These are phyloP conservation scores for Anabacerthia variegaticeps DNA, from an alignment of 2,797 vertebrate species.

Conservation along the genomic window DNA sequence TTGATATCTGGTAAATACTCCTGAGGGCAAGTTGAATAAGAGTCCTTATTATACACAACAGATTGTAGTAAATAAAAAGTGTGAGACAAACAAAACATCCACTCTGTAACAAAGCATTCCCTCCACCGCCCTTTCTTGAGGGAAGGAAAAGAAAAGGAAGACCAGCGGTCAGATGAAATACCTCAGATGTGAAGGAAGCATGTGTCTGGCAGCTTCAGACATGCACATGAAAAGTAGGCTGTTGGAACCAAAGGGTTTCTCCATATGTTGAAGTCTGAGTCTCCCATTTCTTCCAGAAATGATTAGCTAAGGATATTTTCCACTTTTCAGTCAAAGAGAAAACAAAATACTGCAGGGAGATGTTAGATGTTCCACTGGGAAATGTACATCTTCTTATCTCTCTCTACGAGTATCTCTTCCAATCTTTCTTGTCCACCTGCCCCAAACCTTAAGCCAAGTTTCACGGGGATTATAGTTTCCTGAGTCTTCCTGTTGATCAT, in stretches of 20 bases:
- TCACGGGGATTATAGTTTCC: constrained; percentile 7
- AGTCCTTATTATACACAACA: background rate
- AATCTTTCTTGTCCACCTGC: constrained; percentile 8
- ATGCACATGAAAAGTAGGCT: constrained; percentile 51
- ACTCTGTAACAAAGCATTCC: background rate
- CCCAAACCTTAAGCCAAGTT: background rate
- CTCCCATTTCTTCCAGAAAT: constrained; percentile 55
- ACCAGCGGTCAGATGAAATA: constrained; percentile 30
- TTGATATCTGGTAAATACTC: constrained; percentile 34
- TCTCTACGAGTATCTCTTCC: background rate
- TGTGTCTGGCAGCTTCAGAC: constrained; percentile 62
- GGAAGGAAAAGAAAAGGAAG: constrained; percentile 54
- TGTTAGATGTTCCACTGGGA: constrained; percentile 19
- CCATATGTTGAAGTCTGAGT: constrained; percentile 50
- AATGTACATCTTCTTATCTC: constrained; percentile 33
- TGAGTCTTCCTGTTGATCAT: constrained; percentile 9
- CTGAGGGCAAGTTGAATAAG: background rate
- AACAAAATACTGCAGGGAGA: background rate
- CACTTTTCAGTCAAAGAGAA: constrained; percentile 55
- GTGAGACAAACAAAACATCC: background rate
- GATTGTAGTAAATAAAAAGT: constrained; percentile 28
- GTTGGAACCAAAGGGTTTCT: constrained; percentile 45
- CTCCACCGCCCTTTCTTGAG: background rate
- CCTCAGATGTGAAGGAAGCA: constrained; percentile 48
- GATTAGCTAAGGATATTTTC: constrained; percentile 67